A percentile compares a stretch with the other conserved stretches of the same genome.
These are phyloP conservation scores for Diploptera punctata DNA, from an alignment of 2,888 invertebrate genomes.

Conservation along the genomic window DNA sequence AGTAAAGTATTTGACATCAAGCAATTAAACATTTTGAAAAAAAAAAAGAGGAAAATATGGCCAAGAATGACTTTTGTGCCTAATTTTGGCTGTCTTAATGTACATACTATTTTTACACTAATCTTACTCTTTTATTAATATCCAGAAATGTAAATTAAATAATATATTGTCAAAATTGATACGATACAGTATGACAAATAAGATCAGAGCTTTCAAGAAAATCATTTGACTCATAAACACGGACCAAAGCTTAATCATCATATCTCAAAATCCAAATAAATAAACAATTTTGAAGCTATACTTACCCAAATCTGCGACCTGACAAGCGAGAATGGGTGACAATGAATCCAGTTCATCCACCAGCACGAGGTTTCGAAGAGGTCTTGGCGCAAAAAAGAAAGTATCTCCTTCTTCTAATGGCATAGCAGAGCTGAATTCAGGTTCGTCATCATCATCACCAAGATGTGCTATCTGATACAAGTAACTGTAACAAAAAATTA, in stretches of 20 bases:
- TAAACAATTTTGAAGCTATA: slow-evolving; percentile 17
- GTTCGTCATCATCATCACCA: slow-evolving; percentile 98
- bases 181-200: no score
- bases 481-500: slow-evolving; percentile 67
- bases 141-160: no score
- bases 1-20: no score
- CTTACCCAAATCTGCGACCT: slow-evolving; percentile 81
- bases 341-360: slow-evolving; percentile 97
- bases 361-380: slow-evolving; percentile 90
- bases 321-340: slow-evolving; percentile 85
- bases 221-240: slow-evolving; percentile 31
- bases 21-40: no score
- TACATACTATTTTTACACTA: no score
- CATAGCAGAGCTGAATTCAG: slow-evolving; percentile 98
- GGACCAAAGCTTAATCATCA: slow-evolving; percentile 33
- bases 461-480: slow-evolving; percentile 99
- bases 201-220: slow-evolving; percentile 24
- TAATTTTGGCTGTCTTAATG: no score
- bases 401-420: slow-evolving; percentile 98
- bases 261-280: no score
- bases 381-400: slow-evolving; percentile 96
- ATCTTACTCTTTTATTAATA: no score
- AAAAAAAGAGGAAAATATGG: no score
- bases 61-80: no score
- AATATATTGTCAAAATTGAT: no score